Evolutionary conservation across 1,140 invertebrate genomes (phyloP).

Genomic region (Parasteatoda tepidariorum): DNA sequence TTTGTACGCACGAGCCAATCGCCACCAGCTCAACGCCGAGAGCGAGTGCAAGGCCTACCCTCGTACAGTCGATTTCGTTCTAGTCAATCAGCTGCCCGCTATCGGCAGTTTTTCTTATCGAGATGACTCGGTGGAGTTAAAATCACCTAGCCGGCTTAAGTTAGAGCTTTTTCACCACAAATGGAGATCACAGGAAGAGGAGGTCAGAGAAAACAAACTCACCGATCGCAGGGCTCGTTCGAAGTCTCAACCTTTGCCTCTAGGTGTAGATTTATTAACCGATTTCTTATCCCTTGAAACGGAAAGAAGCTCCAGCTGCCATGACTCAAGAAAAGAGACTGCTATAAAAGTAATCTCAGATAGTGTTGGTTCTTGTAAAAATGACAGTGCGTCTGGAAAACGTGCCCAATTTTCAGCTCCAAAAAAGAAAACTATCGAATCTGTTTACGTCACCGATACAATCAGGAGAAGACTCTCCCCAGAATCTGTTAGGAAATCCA

Average conservation of each 20-base stretch:
- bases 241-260: slow-evolving; percentile 12
- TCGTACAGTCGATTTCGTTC: slow-evolving; percentile 67
- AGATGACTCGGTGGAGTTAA: slow-evolving; percentile 69
- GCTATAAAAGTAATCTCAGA: slow-evolving; percentile 50
- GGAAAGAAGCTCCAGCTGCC: not conserved
- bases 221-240: not conserved
- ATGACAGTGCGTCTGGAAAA: not conserved
- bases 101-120: slow-evolving; percentile 69
- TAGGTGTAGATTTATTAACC: slow-evolving; percentile 21
- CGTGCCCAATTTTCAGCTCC: not conserved
- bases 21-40: not conserved
- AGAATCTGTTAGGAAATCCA: not conserved
- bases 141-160: slow-evolving; percentile 37
- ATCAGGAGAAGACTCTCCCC: no score
- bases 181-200: not conserved
- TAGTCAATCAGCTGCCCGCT: slow-evolving; percentile 68
- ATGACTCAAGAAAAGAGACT: slow-evolving; percentile 19
- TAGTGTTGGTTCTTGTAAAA: not conserved
- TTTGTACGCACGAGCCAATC: slow-evolving; percentile 47
- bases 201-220: not conserved
- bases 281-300: not conserved
- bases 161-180: slow-evolving; percentile 22
- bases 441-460: no score
- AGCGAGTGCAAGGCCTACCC: slow-evolving; percentile 1
- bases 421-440: not conserved